Percentiles rank a stretch among this genome's conserved stretches.
Conservation (phyloP, 2,113 vertebrate species). For the Callipepla californica region DNA sequence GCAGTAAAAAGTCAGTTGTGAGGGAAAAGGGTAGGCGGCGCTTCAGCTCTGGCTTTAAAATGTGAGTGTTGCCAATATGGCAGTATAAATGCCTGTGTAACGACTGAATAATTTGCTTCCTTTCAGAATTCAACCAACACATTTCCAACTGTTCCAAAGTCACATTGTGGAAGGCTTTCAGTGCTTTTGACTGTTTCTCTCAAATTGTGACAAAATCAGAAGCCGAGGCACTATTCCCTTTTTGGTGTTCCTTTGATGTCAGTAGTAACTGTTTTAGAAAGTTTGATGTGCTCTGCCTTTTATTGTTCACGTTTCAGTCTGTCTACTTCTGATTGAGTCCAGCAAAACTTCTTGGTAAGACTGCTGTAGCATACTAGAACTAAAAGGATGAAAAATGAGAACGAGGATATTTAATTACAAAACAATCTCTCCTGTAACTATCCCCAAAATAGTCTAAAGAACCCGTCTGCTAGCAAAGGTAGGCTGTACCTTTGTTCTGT, state of each 20-base stretch:
- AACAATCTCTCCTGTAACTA: background rate
- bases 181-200: background rate
- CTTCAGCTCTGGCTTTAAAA: background rate
- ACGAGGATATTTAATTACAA: background rate
- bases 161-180: background rate
- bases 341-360: constrained; percentile 17
- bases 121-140: background rate
- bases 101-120: background rate
- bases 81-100: background rate
- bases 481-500: background rate
- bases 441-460: background rate
- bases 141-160: background rate
- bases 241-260: constrained; percentile 36
- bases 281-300: background rate
- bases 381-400: constrained; percentile 4
- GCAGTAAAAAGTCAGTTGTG: background rate
- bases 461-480: background rate
- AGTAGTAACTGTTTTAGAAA: constrained; percentile 23
- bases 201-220: constrained; percentile 11
- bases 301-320: constrained; percentile 7
- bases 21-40: background rate
- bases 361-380: background rate
- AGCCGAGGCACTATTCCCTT: constrained; percentile 9
- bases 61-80: background rate
- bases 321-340: background rate